These are phyloP conservation scores for Parnassius orleans DNA, from an alignment of 2,888 invertebrate genomes.

Conservation along the genomic window DNA sequence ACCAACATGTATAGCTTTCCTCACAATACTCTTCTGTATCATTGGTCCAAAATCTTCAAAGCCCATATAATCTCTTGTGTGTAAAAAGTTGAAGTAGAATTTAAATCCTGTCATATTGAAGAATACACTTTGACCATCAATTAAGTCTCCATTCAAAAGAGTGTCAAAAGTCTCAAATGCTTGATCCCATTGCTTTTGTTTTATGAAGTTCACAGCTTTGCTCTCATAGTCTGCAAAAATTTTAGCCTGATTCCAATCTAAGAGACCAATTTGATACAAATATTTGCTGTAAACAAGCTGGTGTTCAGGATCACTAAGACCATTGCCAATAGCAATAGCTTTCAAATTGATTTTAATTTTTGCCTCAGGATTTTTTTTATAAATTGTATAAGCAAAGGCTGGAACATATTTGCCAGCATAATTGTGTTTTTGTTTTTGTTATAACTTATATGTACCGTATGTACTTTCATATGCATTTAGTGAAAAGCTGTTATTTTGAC, in stretches of 20 bases:
- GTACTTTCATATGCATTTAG: no score
- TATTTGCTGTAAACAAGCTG: slow-evolving; percentile 90
- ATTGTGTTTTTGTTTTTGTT: no score
- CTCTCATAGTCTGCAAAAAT: slow-evolving; percentile 83
- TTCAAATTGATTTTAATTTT: slow-evolving; percentile 86
- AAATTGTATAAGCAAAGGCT: slow-evolving; percentile 87
- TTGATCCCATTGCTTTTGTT: slow-evolving; percentile 82
- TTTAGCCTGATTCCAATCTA: slow-evolving; percentile 83
- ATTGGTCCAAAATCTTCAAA: slow-evolving; percentile 81
- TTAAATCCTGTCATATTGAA: slow-evolving; percentile 88
- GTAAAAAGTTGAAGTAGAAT: slow-evolving; percentile 88
- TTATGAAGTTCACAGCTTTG: slow-evolving; percentile 81
- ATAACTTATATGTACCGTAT: no score
- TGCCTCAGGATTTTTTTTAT: slow-evolving; percentile 81
- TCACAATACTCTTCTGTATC: slow-evolving; percentile 82
- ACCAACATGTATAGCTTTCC: slow-evolving; percentile 92
- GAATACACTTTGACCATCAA: slow-evolving; percentile 81
- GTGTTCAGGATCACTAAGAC: slow-evolving; percentile 88
- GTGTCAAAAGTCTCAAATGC: slow-evolving; percentile 88
- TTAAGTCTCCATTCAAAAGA: slow-evolving; percentile 86
- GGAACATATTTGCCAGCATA: slow-evolving; percentile 91
- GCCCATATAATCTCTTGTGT: slow-evolving; percentile 78
- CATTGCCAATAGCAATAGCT: slow-evolving; percentile 90
- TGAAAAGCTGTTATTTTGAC: no score
- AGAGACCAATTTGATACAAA: slow-evolving; percentile 88